Evolutionary conservation across 64 coral and sea anemone genomes (phyloP).

Genomic region (Pocillopora damicornis): DNA sequence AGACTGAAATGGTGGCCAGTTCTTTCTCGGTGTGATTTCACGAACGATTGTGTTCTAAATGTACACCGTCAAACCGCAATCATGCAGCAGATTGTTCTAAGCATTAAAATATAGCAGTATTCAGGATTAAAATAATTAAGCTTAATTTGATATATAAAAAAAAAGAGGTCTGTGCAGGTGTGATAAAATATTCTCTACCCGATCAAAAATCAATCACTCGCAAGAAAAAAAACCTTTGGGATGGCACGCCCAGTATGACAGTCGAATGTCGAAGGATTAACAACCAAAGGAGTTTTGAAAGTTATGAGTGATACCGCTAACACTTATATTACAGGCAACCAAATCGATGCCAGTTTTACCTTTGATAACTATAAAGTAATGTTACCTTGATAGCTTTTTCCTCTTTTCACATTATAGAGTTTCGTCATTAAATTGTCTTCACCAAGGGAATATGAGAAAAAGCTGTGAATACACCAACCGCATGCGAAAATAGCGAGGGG

Average conservation of each 20-base stretch:
- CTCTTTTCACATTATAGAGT: background rate
- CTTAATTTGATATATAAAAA: constrained; percentile 6
- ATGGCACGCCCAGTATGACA: background rate
- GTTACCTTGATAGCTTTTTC: background rate
- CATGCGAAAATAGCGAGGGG: background rate
- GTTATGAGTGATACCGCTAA: background rate
- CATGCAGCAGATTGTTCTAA: background rate
- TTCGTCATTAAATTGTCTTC: background rate
- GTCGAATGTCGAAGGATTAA: background rate
- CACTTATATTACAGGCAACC: background rate
- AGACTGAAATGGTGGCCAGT: background rate
- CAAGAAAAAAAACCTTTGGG: background rate
- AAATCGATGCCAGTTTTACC: background rate
- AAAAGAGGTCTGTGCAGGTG: background rate
- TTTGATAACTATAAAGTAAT: background rate
- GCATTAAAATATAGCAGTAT: background rate
- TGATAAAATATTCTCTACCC: background rate
- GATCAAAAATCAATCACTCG: background rate
- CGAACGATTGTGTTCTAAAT: background rate
- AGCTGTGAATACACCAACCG: background rate
- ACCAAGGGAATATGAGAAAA: background rate
- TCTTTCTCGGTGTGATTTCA: background rate
- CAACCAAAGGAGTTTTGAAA: background rate
- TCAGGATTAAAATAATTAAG: background rate
- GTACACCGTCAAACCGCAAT: background rate